Evolutionary conservation across 2,113 vertebrate genomes (phyloP), one percentile per base, ranked within the genome.

Genomic region (Prunella fulvescens): DNA sequence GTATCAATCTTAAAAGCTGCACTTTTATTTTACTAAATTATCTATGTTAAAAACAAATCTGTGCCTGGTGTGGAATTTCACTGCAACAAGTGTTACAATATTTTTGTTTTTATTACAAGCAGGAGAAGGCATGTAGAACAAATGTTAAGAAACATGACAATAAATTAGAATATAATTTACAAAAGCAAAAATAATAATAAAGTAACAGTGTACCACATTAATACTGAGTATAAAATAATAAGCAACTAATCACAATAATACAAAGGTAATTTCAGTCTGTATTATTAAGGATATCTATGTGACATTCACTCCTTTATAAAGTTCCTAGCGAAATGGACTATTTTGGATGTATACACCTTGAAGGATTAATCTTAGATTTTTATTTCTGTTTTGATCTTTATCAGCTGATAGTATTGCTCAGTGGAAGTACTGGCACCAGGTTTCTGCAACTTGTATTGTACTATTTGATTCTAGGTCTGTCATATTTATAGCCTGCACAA

Each of bases 151-250:
- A 98, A 98, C 98, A 98, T 98, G 95, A 98, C 98, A 99, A 99
- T 99, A 99, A 99, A 99, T 99, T 99, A 99, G 98, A 98, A 99
- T 99, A 99, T 99, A 99, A 99, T 99, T 99, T 99, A 99, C 99
- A 99, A 98, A 98, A 98, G 98, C 97, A 98, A 98, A 98, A 98
- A 97, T 97, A 98, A 98, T 88, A 97, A 98, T 98, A 98, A 98
- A 98, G 98, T 98, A 99, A 99, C 99, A 99, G 98, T 99, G 99
- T 99, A 99, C 98, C 98, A 99, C 99, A 99, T 98, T 99, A 99
- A 99, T 99, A 99, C 98, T 98, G 98, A 98, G 98, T 99, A 99
- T 98, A 99, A 99, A 99, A 99, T 99, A 99, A 98, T 98, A 99
- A 98, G 98, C 98, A 99, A 99, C 98, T 99, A 98, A 98, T 99